These are phyloP conservation scores for Albula goreensis DNA, from an alignment of 2,113 vertebrate species.

Conservation along the genomic window DNA sequence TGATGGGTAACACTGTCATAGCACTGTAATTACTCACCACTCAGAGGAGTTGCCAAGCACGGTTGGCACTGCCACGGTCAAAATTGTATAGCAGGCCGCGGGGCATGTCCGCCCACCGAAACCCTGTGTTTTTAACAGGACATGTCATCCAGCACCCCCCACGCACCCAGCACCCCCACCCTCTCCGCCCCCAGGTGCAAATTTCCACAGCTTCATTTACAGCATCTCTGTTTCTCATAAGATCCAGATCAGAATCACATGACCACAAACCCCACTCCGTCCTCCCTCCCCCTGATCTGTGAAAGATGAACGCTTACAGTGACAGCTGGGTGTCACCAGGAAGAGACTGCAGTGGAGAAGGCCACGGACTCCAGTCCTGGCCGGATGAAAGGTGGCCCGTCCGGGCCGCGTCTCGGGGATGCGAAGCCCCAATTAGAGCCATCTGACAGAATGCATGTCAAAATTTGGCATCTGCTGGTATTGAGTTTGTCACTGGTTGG, in stretches of 20 bases:
- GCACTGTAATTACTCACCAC: no score
- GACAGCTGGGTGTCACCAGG: background rate
- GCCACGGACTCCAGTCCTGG: background rate
- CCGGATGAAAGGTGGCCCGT: background rate
- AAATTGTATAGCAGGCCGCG: background rate
- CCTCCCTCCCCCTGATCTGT: background rate
- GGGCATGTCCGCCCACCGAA: background rate
- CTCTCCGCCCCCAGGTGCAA: no score
- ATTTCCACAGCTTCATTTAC: no score
- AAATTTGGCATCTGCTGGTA: background rate
- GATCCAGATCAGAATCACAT: background rate
- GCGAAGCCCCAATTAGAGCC: background rate
- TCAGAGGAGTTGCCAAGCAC: no score
- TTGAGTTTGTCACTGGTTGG: constrained; percentile 23
- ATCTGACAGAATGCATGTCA: constrained; percentile 2
- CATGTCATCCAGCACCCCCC: background rate
- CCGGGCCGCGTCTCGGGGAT: background rate
- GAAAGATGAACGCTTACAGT: background rate
- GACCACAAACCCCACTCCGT: background rate
- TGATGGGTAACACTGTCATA: no score
- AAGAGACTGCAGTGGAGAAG: background rate
- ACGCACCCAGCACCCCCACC: background rate
- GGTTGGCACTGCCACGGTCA: no score
- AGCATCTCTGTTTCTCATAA: background rate
- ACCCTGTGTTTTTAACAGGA: background rate